Evolutionary conservation across 2,113 vertebrate genomes (phyloP).

Genomic region (Nycticebus coucang): DNA sequence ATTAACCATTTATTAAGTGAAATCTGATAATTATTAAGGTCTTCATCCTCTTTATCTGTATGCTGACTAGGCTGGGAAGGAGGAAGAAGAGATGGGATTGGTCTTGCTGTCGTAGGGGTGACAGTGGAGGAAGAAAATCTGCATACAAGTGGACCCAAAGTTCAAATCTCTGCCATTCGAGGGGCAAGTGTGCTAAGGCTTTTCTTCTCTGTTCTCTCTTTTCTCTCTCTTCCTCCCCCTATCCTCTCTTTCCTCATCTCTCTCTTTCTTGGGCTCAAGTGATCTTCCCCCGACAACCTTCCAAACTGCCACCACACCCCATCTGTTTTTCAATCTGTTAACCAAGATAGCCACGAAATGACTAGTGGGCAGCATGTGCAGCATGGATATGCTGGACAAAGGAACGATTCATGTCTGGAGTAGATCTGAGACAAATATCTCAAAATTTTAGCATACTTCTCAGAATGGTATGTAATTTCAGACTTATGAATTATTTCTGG

Average conservation of each 20-base stretch:
- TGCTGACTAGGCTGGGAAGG: neutral
- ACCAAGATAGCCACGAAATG: neutral
- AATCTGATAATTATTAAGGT: neutral
- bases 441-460: too few species aligned
- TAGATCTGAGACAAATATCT: too few species aligned
- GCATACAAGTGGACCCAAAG: neutral
- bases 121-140: neutral
- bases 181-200: neutral
- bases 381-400: neutral
- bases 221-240: too few species aligned
- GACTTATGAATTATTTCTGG: neutral
- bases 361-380: neutral
- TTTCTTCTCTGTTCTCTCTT: too few species aligned
- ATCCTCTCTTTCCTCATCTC: too few species aligned
- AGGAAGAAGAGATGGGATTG: neutral
- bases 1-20: neutral
- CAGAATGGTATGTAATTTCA: too few species aligned
- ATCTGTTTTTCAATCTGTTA: neutral
- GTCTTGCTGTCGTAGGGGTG: neutral
- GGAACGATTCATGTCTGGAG: too few species aligned
- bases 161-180: neutral
- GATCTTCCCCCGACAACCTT: too few species aligned
- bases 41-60: neutral
- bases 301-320: too few species aligned
- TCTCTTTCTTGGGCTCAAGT: too few species aligned